Percentiles rank a stretch among this genome's conserved stretches.
Conservation (phyloP, 92 coral and sea anemone species). For the Paramuricea clavata region DNA sequence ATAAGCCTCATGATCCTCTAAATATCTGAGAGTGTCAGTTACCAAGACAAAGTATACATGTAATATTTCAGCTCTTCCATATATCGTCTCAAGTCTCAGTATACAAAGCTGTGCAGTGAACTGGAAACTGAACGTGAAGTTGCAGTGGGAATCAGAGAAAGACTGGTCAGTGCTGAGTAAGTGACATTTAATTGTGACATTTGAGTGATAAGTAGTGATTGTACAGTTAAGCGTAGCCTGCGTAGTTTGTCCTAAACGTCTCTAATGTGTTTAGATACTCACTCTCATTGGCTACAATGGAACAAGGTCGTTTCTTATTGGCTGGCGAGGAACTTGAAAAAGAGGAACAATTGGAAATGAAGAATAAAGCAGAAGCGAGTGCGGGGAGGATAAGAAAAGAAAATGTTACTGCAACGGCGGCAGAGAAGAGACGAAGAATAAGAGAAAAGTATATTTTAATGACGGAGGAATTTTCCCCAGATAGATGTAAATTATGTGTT, state of each 20-base stretch:
- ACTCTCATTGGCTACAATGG: constrained; percentile 92
- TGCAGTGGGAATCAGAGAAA: constrained; percentile 69
- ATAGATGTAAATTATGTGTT: too few relatives aligned
- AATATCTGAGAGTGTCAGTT: too few relatives aligned
- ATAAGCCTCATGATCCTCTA: too few relatives aligned
- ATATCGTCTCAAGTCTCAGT: constrained; percentile 81
- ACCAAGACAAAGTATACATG: neutral
- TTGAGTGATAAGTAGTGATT: too few relatives aligned
- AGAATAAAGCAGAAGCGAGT: constrained; percentile 86
- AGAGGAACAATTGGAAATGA: constrained; percentile 80
- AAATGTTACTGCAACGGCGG: constrained; percentile 77
- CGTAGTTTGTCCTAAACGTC: neutral
- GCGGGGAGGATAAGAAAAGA: constrained; percentile 86
- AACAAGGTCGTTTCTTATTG: constrained; percentile 92
- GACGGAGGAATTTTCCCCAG: too few relatives aligned
- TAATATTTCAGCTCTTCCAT: constrained; percentile 78
- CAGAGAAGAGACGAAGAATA: constrained; percentile 83
- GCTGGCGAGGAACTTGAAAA: constrained; percentile 96
- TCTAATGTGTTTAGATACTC: constrained; percentile 76
- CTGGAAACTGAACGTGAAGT: constrained; percentile 91
- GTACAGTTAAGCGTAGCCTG: too few relatives aligned
- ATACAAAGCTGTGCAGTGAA: constrained; percentile 84
- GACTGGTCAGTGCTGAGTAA: constrained; percentile 92
- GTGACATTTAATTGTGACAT: constrained; percentile 41
- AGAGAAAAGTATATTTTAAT: constrained; percentile 85